These are phyloP conservation scores for Ctena decussata DNA, from an alignment of 2,888 invertebrate genomes.

Conservation along the genomic window DNA sequence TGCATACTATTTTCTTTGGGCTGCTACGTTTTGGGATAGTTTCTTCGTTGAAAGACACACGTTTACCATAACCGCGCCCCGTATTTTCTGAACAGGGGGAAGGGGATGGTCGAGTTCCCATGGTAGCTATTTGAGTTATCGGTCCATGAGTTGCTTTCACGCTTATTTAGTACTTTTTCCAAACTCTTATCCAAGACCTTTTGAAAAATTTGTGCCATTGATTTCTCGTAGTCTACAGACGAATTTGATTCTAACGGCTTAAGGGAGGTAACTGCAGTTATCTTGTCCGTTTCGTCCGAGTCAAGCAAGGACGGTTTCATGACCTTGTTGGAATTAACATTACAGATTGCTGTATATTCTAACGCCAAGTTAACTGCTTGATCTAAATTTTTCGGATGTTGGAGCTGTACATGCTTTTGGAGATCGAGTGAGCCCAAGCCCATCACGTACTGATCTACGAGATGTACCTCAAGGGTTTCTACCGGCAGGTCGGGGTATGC, in stretches of 20 bases:
- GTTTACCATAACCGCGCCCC: neutral
- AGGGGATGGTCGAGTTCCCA: neutral
- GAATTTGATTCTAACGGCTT: neutral
- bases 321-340: neutral
- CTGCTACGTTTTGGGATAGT: neutral
- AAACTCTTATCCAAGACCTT: neutral
- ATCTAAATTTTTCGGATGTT: too few relatives aligned
- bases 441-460: too few relatives aligned
- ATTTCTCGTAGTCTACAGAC: neutral
- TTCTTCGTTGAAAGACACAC: neutral
- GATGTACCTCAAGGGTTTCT: too few relatives aligned
- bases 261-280: neutral
- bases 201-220: neutral
- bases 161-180: too few relatives aligned
- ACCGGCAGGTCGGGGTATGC: too few relatives aligned
- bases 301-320: constrained; percentile 9
- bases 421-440: too few relatives aligned
- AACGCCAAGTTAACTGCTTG: too few relatives aligned
- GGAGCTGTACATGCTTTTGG: too few relatives aligned
- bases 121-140: neutral
- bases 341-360: too few relatives aligned
- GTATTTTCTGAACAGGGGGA: neutral
- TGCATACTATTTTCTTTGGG: neutral
- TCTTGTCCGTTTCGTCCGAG: neutral
- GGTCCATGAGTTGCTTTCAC: neutral